Conservation (phyloP, 2,113 vertebrate species). For the Rhinolophus sinicus region DNA sequence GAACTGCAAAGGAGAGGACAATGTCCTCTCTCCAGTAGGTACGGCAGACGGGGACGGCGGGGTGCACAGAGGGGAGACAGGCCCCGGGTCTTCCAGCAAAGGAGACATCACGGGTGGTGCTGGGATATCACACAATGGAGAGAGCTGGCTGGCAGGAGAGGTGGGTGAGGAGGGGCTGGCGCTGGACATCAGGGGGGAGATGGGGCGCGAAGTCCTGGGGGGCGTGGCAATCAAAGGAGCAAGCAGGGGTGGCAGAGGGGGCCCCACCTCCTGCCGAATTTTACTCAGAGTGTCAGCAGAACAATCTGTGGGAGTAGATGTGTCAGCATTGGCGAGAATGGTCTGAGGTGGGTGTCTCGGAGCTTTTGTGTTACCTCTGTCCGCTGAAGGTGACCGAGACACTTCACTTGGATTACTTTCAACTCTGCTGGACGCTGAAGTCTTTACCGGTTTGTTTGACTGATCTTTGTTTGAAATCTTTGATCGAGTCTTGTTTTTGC, state of each 20-base stretch:
- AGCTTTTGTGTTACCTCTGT: constrained; percentile 49
- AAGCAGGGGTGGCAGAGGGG: constrained; percentile 92
- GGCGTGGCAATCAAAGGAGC: constrained; percentile 91
- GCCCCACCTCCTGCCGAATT: constrained; percentile 92
- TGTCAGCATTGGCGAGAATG: constrained; percentile 73
- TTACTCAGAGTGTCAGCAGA: constrained; percentile 84
- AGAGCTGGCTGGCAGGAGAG: constrained; percentile 84
- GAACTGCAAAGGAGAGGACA: constrained; percentile 94
- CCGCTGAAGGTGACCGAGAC: constrained; percentile 33
- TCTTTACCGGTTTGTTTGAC: not conserved
- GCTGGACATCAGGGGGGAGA: constrained; percentile 83
- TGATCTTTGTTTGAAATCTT: constrained; percentile 66
- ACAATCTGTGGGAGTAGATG: constrained; percentile 73
- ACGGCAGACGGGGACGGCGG: constrained; percentile 85
- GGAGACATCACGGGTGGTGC: constrained; percentile 81
- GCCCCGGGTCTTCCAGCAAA: constrained; percentile 56
- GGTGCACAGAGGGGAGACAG: constrained; percentile 81
- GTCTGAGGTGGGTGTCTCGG: constrained; percentile 45
- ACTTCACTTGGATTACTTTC: not conserved
- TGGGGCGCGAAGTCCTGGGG: constrained; percentile 82
- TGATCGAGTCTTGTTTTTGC: constrained; percentile 52
- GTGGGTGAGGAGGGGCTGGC: constrained; percentile 84
- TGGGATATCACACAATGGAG: constrained; percentile 80
- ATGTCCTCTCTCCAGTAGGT: constrained; percentile 75
- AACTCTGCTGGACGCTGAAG: not conserved